phyloP scores from a whole-genome alignment of 2,888 invertebrate species.

The Podotricha telesiphe region DNA sequence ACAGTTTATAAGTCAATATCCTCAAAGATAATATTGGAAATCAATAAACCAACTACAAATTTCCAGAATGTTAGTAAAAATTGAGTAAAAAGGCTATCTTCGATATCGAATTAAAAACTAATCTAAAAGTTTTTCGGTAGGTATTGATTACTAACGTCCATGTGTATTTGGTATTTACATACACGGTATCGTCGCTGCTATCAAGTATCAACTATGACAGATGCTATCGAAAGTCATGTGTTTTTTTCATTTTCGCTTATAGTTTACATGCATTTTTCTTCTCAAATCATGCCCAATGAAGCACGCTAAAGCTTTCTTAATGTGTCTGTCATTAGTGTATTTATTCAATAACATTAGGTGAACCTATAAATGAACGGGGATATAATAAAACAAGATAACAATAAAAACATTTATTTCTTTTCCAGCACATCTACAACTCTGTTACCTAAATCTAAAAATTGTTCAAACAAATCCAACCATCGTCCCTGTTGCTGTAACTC shows the following conservation, averaged over 20 bases:
- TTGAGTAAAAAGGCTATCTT: neutral
- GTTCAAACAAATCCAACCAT: conserved; percentile 25
- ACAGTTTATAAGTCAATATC: too few relatives aligned
- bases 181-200: neutral
- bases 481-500: conserved; percentile 21
- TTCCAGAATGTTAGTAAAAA: too few relatives aligned
- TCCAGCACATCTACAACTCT: conserved; percentile 24
- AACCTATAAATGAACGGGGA: too few relatives aligned
- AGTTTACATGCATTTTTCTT: neutral
- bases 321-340: neutral
- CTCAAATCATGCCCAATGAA: neutral
- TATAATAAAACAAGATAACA: too few relatives aligned
- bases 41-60: too few relatives aligned
- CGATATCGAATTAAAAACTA: neutral
- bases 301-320: neutral
- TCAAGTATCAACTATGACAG: conserved; percentile 17
- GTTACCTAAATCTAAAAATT: conserved; percentile 25
- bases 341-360: neutral
- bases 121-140: neutral
- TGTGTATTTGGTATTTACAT: conserved; percentile 1
- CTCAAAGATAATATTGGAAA: too few relatives aligned
- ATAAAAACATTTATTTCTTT: conserved; percentile 20
- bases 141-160: too few relatives aligned
- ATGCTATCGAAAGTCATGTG: conserved; percentile 11
- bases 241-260: neutral